Base-by-base conservation (phyloP, 2,888 invertebrate species). In the Cryptophagus acutangulus region DNA sequence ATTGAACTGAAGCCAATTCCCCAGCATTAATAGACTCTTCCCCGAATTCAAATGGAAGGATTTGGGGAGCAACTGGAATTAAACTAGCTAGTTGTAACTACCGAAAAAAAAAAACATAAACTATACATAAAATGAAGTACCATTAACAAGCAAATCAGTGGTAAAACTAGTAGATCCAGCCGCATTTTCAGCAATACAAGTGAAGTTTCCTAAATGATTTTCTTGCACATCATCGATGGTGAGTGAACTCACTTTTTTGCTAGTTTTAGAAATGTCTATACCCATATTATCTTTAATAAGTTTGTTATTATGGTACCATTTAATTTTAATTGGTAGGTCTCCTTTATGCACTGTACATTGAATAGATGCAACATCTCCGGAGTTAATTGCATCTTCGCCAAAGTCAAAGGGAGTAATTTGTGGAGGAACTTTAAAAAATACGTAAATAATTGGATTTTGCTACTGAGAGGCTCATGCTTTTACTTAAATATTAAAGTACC, bases 181-280 rank as follows among this genome's bases (percentile, higher is more conserved):
- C 50, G 68, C 66, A 70, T 86, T 87, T 50, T 75, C 75, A 40
- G 83, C 86, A 53, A 76, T 75, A 70, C 87, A 88, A 34, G 84
- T 84, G 66, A 86, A 87, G 64, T 79, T 81, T 49, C 87, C 87
- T 33, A 80, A 77, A 67, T 87, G 83, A 53, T 76, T 69, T 30
- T 74, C 76, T 34, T 74, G 72, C 37, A 80, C 79, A 17, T 76
- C 74, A 55, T 79, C 77, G 46, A 82, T 80, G 53, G 76, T 77
- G 49, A 81, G 64, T 47, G 77, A 74, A 61, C 76, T 77, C 50
- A 75, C 73, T 55, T 71, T 71, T 45, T 70, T 71, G 43, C 71
- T 70, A 36, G 66, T 68, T 51, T 65, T 67, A 29, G 64, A 59
- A 36, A 72, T 61, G 4, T 65, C 55, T 43, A 73, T 59, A 40